Conservation (phyloP, 2,888 invertebrate genomes). For the Punctoribates punctum region DNA sequence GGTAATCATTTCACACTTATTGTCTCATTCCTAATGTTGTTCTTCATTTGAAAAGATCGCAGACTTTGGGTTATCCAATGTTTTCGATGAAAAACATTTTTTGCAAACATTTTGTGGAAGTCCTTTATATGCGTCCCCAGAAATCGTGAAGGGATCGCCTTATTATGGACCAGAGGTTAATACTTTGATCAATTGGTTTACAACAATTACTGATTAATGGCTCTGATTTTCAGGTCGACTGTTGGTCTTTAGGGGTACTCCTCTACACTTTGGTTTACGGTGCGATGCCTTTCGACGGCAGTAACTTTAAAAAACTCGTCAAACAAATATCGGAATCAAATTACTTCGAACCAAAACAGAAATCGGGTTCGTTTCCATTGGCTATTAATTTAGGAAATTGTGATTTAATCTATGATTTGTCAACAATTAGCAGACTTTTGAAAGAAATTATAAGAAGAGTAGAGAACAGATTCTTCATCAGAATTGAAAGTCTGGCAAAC, state of each 20-base stretch:
- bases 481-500: too few species aligned
- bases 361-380: conserved; percentile 67
- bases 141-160: conserved; percentile 93
- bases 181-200: neutral
- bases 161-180: conserved; percentile 89
- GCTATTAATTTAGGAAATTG: too few species aligned
- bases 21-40: neutral
- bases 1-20: conserved; percentile 57
- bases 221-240: conserved; percentile 56
- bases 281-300: conserved; percentile 98
- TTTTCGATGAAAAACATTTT: conserved; percentile 80
- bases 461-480: too few species aligned
- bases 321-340: conserved; percentile 95
- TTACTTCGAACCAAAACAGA: conserved; percentile 92
- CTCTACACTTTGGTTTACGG: conserved; percentile 97
- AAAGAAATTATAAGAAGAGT: too few species aligned
- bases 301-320: conserved; percentile 93
- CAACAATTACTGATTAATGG: conserved; percentile 50
- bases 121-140: conserved; percentile 92
- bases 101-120: conserved; percentile 93
- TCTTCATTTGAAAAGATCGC: conserved; percentile 68
- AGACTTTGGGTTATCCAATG: conserved; percentile 97
- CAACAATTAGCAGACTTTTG: too few species aligned
- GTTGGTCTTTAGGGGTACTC: conserved; percentile 88
- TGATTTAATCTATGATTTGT: too few species aligned